These are phyloP conservation scores for Litocranius walleri DNA, from an alignment of 2,113 vertebrate genomes.

Conservation along the genomic window DNA sequence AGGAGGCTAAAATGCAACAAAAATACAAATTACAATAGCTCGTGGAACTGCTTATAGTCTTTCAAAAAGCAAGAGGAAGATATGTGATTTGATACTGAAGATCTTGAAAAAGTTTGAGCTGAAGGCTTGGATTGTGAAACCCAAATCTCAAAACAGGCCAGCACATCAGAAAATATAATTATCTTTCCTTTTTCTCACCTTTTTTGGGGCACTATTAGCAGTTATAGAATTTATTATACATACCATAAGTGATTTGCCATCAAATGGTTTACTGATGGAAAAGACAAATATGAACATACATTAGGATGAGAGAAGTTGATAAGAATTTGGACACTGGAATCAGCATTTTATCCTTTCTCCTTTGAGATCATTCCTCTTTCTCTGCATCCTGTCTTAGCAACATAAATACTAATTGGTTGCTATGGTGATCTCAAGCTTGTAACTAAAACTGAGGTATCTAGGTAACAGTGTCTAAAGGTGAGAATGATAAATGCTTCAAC, in stretches of 20 bases:
- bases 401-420: slow-evolving; percentile 78
- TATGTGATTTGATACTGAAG: neutral
- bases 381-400: slow-evolving; percentile 50
- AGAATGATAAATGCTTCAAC: slow-evolving; percentile 56
- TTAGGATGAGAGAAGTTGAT: neutral
- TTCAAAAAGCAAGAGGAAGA: neutral
- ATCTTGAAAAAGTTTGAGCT: neutral
- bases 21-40: neutral
- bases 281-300: slow-evolving; percentile 13
- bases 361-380: slow-evolving; percentile 53
- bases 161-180: neutral
- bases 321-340: slow-evolving; percentile 52
- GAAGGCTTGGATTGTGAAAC: neutral
- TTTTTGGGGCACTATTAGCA: neutral
- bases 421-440: slow-evolving; percentile 66
- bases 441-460: slow-evolving; percentile 69
- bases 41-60: neutral
- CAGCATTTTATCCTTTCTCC: slow-evolving; percentile 61
- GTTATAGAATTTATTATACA: neutral
- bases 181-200: neutral
- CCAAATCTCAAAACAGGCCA: neutral
- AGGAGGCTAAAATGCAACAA: neutral
- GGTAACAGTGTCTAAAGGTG: slow-evolving; percentile 63
- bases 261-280: neutral
- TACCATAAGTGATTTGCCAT: neutral